Evolutionary conservation across 2,888 invertebrate species (phyloP), one percentile per base, ranked within the genome.

Genomic region (Allacma fusca): DNA sequence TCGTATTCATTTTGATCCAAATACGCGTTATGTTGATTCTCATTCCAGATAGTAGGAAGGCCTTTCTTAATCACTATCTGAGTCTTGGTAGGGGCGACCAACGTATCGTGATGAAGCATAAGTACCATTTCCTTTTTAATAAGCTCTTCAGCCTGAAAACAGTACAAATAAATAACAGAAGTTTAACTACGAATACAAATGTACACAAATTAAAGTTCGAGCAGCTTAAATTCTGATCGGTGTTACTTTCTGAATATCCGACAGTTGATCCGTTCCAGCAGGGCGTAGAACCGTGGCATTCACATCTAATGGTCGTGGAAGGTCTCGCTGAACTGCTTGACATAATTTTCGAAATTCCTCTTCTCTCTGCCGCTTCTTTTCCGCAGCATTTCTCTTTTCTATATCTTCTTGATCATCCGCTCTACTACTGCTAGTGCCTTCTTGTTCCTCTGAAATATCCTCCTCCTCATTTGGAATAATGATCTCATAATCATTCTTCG

Each of bases 401-500:
- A 94, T 88, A 85, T 95, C 95, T 0, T 95, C 93, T 87, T 96
- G 95, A 87, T 96, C 97, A 85, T 95, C 95, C 0, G 93, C 86
- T 12, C 86, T 85, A 24, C 85, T 84, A 4, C 81, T 85, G 79
- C 0, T 87, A 84, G 79, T 88, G 87, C 77, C 89, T 88, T 65
- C 86, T 43, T 70, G 43, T 0, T 85, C 85, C n/a, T 86, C 86
- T 26, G 86, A 87, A 1, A 87, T 88, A 21, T 89, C 88, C 26
- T 88, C 88, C 75, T 93, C 93, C 75, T 92, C 91, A 80, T 97
- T 97, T 0, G 98, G 97, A 19, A 98, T 94, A 62, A 98, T 97
- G 85, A 98, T 97, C 88, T 99, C 98, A 87, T 97, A 99, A 88
- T 99, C 98, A 86, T 99, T 98, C 84, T 94, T 93, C 0, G 99